These are phyloP conservation scores for Hyperoplus lanceolatus DNA, from an alignment of 2,797 vertebrate genomes.

Conservation along the genomic window DNA sequence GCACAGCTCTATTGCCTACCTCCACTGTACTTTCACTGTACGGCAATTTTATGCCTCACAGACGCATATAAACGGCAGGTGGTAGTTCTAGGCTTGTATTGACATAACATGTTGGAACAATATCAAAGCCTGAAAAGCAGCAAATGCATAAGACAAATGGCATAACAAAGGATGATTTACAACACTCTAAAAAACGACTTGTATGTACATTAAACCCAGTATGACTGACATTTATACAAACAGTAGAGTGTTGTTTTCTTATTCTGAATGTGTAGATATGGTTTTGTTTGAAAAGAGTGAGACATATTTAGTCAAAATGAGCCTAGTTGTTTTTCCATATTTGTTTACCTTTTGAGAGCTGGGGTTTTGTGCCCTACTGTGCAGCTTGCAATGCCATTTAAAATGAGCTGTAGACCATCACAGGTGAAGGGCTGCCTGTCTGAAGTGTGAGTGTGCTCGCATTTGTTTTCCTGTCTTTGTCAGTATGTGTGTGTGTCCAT, in stretches of 20 bases:
- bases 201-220: conserved; percentile 5
- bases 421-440: conserved; percentile 71
- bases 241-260: conserved; percentile 1
- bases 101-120: neutral
- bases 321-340: conserved; percentile 32
- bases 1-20: no score
- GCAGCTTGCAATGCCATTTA: conserved; percentile 73
- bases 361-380: conserved; percentile 70
- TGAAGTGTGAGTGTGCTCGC: conserved; percentile 60
- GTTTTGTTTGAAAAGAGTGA: conserved; percentile 22
- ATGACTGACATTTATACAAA: conserved; percentile 26
- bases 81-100: neutral
- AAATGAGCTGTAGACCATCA: conserved; percentile 68
- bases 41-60: no score
- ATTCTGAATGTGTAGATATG: conserved; percentile 21
- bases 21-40: no score
- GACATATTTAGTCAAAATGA: conserved; percentile 53
- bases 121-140: neutral
- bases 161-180: neutral
- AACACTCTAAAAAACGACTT: conserved; percentile 13
- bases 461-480: conserved; percentile 60
- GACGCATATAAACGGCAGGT: no score
- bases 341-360: conserved; percentile 56
- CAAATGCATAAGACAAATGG: neutral
- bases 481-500: conserved; percentile 24